Evolutionary conservation across 1,140 invertebrate genomes (phyloP).

Genomic region (Cydia amplana): DNA sequence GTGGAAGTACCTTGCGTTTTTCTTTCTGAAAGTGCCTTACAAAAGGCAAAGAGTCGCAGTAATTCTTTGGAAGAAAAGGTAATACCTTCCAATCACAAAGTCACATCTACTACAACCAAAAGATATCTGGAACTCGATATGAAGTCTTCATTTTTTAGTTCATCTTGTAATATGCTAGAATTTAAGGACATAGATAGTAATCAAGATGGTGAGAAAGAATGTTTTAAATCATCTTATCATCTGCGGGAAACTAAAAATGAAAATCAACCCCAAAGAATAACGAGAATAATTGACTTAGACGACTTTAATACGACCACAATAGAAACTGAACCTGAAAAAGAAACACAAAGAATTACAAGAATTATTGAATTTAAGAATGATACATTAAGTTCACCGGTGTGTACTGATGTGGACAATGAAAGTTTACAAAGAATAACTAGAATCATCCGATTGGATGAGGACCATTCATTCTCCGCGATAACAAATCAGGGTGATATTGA

Average conservation of each 20-base stretch:
- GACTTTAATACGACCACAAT: slow-evolving; percentile 56
- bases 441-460: slow-evolving; percentile 71
- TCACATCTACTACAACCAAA: slow-evolving; percentile 51
- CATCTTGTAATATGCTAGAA: slow-evolving; percentile 47
- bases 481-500: slow-evolving; percentile 54
- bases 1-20: slow-evolving; percentile 78
- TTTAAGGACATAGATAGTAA: slow-evolving; percentile 45
- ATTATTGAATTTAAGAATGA: slow-evolving; percentile 74
- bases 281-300: slow-evolving; percentile 50
- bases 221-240: slow-evolving; percentile 42
- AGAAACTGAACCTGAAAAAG: slow-evolving; percentile 57
- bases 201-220: slow-evolving; percentile 45
- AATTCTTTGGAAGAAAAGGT: slow-evolving; percentile 72
- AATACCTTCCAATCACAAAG: slow-evolving; percentile 57
- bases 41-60: slow-evolving; percentile 69
- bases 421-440: slow-evolving; percentile 69
- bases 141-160: slow-evolving; percentile 47
- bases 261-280: slow-evolving; percentile 59
- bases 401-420: slow-evolving; percentile 61
- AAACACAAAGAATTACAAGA: slow-evolving; percentile 68
- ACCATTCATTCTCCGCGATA: slow-evolving; percentile 60
- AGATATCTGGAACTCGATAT: slow-evolving; percentile 53
- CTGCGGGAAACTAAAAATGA: slow-evolving; percentile 43
- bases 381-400: slow-evolving; percentile 54
- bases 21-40: slow-evolving; percentile 71